Evolutionary conservation across 2,113 vertebrate genomes (phyloP), one percentile per base, ranked within the genome.

Genomic region (Lepus americanus): DNA sequence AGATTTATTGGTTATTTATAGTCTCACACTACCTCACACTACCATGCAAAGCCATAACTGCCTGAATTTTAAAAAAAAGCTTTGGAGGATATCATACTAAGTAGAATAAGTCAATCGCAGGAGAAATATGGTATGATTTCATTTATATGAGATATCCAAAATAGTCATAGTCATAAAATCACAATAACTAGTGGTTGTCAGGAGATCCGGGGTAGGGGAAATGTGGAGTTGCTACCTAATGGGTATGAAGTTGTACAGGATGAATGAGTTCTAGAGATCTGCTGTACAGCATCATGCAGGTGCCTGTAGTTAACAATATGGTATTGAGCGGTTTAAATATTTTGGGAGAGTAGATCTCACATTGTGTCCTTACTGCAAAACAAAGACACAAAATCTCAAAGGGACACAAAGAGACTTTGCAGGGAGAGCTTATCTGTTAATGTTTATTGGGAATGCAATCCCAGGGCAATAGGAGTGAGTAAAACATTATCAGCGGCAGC

Each of bases 1-100:
- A 82, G 33, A 82, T 76, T 63, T 89, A 81, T 78, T 86, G 63
- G 33, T 59, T 80, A 64, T 89, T 92, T 76, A 83, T 2, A 61
- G 64, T 72, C 13, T 59, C 49, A 77, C 1, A 89, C 72, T 84
- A 39, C n/a, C 14, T 59, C 49, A 72, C 1, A 89, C 72, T 84
- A 39, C n/a, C 14, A n/a, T 63, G 55, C 33, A 86, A 94, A 95
- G 39, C 59, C 31, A 95, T 39, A 86, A 91, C 1, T 39, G 17
- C 51, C 49, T 79, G 17, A 49, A 17, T 59, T 53, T 61, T 25
- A 81, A 27, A n/a, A 5, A 87, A 51, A 44, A 90, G 20, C 27
- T 61, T 61, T 81, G 12, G 64, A 81, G 51, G 19, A n/a, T 29
- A 72, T 63, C 70, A 61, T 72, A 29, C 33, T 49, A 61, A 31